A percentile compares a stretch with the other conserved stretches of the same genome.
These are phyloP conservation scores for Cryptoleucopteryx plumbea DNA, from an alignment of 2,113 vertebrate species.

Conservation along the genomic window DNA sequence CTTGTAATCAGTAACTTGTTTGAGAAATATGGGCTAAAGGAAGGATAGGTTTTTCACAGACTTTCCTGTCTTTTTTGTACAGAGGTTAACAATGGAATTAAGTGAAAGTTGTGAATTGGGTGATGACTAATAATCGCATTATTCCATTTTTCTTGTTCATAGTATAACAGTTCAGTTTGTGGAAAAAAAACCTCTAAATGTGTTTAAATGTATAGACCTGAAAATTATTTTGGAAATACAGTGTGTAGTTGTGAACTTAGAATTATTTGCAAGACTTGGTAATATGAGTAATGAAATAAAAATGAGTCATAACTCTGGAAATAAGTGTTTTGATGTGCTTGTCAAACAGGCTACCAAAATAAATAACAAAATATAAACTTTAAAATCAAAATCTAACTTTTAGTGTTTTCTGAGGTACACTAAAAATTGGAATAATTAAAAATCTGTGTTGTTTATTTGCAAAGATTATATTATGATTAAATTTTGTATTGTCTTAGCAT, in stretches of 20 bases:
- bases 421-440: background rate
- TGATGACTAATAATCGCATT: background rate
- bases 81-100: background rate
- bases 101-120: background rate
- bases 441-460: accelerated
- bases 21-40: background rate
- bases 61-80: background rate
- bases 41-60: background rate
- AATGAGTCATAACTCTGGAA: background rate
- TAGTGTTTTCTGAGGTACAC: background rate
- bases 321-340: background rate
- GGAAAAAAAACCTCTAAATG: background rate
- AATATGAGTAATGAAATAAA: background rate
- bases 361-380: background rate
- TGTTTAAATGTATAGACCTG: background rate
- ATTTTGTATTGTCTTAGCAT: background rate
- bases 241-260: background rate
- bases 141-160: background rate
- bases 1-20: background rate
- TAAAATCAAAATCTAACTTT: background rate
- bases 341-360: background rate
- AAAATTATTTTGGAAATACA: background rate
- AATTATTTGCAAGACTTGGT: background rate
- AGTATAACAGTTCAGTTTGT: background rate
- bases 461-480: background rate